Conservation (phyloP, 2,888 invertebrate species). For the Baccha elongata region DNA sequence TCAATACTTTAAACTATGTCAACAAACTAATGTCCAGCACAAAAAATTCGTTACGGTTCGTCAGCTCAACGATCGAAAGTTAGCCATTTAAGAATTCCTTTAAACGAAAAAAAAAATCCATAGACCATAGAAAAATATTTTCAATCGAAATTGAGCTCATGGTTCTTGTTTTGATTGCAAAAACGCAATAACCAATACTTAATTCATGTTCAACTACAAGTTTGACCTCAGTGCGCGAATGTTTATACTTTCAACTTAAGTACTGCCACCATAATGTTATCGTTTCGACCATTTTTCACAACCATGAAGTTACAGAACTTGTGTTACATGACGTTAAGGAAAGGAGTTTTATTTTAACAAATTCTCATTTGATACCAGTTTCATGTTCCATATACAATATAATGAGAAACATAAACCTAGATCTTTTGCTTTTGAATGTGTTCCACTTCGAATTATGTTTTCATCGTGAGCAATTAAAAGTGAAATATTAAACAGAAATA, state of each 20-base stretch:
- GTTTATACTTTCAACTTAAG: slow-evolving; percentile 45
- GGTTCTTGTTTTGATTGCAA: slow-evolving; percentile 46
- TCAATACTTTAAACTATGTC: background rate
- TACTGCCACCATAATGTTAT: background rate
- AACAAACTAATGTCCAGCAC: background rate
- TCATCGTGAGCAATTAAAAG: slow-evolving; percentile 66
- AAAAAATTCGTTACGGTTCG: slow-evolving; percentile 9
- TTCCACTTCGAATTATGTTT: slow-evolving; percentile 65
- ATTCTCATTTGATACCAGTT: slow-evolving; percentile 1
- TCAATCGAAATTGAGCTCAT: slow-evolving; percentile 60
- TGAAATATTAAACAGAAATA: slow-evolving; percentile 15
- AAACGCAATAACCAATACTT: slow-evolving; percentile 22
- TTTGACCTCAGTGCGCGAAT: slow-evolving; percentile 59
- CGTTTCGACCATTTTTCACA: background rate
- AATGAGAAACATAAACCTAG: slow-evolving; percentile 1
- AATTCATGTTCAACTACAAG: slow-evolving; percentile 52
- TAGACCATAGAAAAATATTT: slow-evolving; percentile 41
- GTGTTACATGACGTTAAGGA: slow-evolving; percentile 1
- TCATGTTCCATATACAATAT: slow-evolving; percentile 23
- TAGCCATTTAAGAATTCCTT: slow-evolving; percentile 23
- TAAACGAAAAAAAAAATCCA: background rate
- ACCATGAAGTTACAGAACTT: background rate
- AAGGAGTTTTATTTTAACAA: slow-evolving; percentile 4
- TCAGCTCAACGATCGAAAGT: background rate
- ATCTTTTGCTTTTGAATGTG: slow-evolving; percentile 48